phyloP scores from a whole-genome alignment of 2,797 vertebrate genomes.

The Cuculus canorus region DNA sequence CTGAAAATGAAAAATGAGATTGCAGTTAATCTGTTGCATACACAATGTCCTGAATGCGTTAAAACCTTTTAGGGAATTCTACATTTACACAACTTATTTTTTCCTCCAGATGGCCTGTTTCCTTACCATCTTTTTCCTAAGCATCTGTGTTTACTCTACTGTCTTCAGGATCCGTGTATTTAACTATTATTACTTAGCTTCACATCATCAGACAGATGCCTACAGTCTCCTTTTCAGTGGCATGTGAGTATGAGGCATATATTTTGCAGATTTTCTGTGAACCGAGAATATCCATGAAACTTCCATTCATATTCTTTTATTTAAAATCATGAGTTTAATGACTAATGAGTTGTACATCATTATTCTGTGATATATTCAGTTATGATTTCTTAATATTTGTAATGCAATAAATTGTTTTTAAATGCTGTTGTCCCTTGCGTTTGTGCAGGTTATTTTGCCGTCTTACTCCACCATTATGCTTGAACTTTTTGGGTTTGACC shows the following conservation, averaged over 20 bases:
- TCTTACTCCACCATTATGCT: conserved; percentile 94
- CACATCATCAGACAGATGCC: conserved; percentile 96
- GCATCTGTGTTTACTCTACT: conserved; percentile 96
- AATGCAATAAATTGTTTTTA: background rate
- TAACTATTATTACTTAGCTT: conserved; percentile 97
- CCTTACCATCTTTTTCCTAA: conserved; percentile 96
- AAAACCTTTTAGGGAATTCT: background rate
- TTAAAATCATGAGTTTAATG: background rate
- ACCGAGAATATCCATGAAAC: background rate
- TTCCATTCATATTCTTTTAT: background rate
- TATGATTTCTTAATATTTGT: background rate
- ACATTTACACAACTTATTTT: background rate
- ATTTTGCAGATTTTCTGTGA: background rate
- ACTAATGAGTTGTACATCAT: background rate
- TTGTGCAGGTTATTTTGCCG: conserved; percentile 92
- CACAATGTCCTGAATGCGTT: background rate
- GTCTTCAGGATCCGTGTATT: conserved; percentile 97
- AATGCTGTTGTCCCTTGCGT: background rate
- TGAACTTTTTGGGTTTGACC: conserved; percentile 96
- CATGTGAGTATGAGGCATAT: conserved; percentile 84
- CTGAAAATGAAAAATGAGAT: background rate
- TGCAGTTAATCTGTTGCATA: background rate
- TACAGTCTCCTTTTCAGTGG: conserved; percentile 99
- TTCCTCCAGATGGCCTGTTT: conserved; percentile 91
- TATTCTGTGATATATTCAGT: background rate